Evolutionary conservation across 2,888 invertebrate species (phyloP).

Genomic region (Idaea biselata): DNA sequence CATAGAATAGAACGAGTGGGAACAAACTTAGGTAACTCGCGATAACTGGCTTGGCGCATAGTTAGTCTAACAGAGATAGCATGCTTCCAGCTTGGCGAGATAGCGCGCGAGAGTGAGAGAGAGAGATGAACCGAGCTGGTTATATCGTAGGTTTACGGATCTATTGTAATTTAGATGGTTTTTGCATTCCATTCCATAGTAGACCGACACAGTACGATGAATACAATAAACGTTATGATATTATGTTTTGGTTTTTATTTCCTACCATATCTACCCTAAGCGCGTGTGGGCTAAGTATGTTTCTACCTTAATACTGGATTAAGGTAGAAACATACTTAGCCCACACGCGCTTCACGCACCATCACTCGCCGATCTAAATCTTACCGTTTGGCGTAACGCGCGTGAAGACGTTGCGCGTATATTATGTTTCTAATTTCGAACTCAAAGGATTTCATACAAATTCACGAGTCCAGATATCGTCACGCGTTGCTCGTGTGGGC

Average conservation of each 20-base stretch:
- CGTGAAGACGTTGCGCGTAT: no score
- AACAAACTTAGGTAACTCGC: neutral
- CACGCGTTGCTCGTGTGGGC: no score
- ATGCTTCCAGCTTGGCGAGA: conserved; percentile 51
- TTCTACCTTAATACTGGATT: no score
- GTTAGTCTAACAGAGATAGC: conserved; percentile 47
- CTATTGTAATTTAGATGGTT: conserved; percentile 64
- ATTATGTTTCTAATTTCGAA: no score
- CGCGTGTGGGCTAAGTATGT: no score
- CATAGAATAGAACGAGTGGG: conserved; percentile 11
- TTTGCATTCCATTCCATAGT: conserved; percentile 77
- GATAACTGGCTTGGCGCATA: conserved; percentile 50
- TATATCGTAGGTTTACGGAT: conserved; percentile 24
- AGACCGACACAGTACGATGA: conserved; percentile 73
- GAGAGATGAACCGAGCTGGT: conserved; percentile 6
- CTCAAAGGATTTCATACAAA: no score
- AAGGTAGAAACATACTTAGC: no score
- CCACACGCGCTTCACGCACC: no score
- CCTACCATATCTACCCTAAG: no score
- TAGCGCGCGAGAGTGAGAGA: neutral
- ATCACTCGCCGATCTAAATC: no score
- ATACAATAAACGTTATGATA: conserved; percentile 55
- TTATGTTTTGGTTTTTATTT: neutral
- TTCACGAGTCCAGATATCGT: no score
- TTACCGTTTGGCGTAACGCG: no score